These are phyloP conservation scores for Amblyjoppa fuscipennis DNA, from an alignment of 2,888 invertebrate species.

Conservation along the genomic window DNA sequence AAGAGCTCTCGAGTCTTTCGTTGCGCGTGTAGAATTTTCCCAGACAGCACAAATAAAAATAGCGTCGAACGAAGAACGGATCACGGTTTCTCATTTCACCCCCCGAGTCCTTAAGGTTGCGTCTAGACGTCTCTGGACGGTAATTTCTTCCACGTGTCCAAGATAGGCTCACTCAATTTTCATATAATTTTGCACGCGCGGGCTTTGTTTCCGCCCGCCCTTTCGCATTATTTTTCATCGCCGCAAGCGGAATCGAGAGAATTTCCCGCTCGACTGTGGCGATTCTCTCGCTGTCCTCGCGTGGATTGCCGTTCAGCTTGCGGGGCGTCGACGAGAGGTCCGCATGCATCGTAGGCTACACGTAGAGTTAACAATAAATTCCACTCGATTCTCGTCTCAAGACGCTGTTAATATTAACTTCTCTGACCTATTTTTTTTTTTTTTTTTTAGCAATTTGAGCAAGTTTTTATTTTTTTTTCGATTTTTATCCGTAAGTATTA, in stretches of 20 bases:
- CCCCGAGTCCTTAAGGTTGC: not conserved
- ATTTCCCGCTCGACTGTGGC: not conserved
- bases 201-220: not conserved
- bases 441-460: no score
- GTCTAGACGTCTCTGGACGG: not conserved
- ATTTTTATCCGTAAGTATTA: no score
- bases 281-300: not conserved
- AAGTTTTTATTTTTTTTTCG: no score
- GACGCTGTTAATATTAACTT: not conserved
- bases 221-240: constrained; percentile 14
- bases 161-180: not conserved
- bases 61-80: not conserved
- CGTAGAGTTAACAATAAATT: constrained; percentile 79
- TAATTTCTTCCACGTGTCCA: not conserved
- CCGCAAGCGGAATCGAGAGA: not conserved
- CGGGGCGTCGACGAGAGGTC: not conserved
- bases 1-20: no score
- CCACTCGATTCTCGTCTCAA: constrained; percentile 81
- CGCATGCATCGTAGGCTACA: constrained; percentile 35
- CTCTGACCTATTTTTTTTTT: no score
- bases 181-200: not conserved
- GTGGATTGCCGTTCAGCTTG: not conserved
- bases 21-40: not conserved
- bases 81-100: not conserved
- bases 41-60: not conserved